Conservation (phyloP, 2,797 vertebrate species). For the Cetoscarus ocellatus region DNA sequence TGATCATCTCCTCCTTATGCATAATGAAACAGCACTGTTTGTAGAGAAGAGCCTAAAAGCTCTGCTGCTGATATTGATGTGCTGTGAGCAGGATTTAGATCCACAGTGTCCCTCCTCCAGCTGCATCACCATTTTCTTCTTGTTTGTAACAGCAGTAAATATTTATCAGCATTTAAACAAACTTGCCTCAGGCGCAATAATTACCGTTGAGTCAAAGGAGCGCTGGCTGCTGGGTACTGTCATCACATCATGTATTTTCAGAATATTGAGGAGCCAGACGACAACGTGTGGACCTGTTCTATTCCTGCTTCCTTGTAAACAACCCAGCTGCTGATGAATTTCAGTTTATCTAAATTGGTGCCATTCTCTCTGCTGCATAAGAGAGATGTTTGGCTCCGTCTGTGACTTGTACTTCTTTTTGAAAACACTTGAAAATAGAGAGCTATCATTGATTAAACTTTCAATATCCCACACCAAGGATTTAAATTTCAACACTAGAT, state of each 20-base stretch:
- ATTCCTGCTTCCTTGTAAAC: slow-evolving; percentile 10
- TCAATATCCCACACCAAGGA: too few relatives aligned
- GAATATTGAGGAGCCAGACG: slow-evolving; percentile 18
- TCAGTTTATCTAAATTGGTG: background rate
- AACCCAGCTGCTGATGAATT: background rate
- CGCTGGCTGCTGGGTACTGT: slow-evolving; percentile 20
- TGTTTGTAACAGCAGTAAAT: slow-evolving; percentile 69
- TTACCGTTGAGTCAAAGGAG: slow-evolving; percentile 17
- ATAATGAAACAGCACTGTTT: slow-evolving; percentile 75
- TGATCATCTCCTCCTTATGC: slow-evolving; percentile 69
- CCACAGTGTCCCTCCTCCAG: slow-evolving; percentile 28
- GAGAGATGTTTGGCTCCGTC: background rate
- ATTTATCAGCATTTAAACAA: slow-evolving; percentile 72
- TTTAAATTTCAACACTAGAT: too few relatives aligned
- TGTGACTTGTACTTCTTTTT: too few relatives aligned
- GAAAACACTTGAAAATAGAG: too few relatives aligned
- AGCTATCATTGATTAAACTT: too few relatives aligned
- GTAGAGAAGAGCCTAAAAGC: slow-evolving; percentile 57
- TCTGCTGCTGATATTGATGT: slow-evolving; percentile 38
- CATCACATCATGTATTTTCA: slow-evolving; percentile 32
- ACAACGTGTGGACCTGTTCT: background rate
- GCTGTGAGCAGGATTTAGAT: slow-evolving; percentile 52
- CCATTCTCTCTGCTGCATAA: background rate
- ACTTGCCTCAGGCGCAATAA: slow-evolving; percentile 31
- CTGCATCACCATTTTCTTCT: slow-evolving; percentile 48